A percentile compares a stretch with the other conserved stretches of the same genome.
phyloP scores from a whole-genome alignment of 2,888 invertebrate species.

The Agriopis marginaria region DNA sequence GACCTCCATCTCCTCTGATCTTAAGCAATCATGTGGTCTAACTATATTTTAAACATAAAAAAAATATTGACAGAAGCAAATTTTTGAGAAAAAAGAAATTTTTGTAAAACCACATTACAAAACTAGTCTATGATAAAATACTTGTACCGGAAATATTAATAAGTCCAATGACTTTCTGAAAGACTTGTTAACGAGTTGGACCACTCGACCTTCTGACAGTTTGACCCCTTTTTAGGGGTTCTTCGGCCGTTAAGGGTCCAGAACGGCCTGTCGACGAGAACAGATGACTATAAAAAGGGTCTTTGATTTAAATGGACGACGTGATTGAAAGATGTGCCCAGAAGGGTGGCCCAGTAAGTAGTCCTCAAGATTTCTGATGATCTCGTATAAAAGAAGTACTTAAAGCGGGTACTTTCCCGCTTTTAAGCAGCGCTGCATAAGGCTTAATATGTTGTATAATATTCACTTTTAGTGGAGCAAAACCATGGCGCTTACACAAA shows the following conservation, averaged over 20 bases:
- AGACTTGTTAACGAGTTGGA: slow-evolving; percentile 12
- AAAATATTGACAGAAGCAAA: too few species aligned
- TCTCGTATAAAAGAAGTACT: neutral
- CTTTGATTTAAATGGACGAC: slow-evolving; percentile 13
- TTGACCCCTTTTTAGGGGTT: slow-evolving; percentile 14
- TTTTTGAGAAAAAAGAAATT: too few species aligned
- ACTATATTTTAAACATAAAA: too few species aligned
- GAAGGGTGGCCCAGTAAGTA: neutral
- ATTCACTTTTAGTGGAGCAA: too few species aligned
- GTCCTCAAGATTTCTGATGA: neutral
- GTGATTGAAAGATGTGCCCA: slow-evolving; percentile 5
- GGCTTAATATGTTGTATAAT: too few species aligned
- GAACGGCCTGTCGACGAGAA: neutral
- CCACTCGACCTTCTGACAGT: slow-evolving; percentile 9
- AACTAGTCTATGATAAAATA: neutral
- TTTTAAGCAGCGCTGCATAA: too few species aligned
- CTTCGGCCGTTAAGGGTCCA: slow-evolving; percentile 1
- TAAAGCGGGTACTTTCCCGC: too few species aligned
- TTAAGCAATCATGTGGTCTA: too few species aligned
- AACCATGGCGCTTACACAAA: too few species aligned
- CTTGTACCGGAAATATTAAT: neutral
- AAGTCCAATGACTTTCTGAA: slow-evolving; percentile 3
- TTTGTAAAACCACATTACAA: neutral
- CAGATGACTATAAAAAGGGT: slow-evolving; percentile 14
- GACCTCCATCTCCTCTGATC: too few species aligned